A percentile compares a stretch with the other conserved stretches of the same genome.
phyloP scores from a whole-genome alignment of 1,140 invertebrate species.

The Pemphigus obesinymphae region DNA sequence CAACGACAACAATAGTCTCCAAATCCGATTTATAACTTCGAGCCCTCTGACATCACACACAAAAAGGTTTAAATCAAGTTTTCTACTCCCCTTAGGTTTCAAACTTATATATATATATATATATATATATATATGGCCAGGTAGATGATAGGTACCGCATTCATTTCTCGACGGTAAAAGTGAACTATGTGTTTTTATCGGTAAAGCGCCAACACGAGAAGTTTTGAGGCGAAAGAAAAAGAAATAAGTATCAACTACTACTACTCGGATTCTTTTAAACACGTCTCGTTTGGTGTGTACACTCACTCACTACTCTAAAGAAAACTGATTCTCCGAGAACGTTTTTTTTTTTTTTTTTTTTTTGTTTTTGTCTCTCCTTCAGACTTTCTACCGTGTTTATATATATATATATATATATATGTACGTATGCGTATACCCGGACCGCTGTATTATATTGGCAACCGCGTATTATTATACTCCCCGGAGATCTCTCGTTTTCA shows the following conservation, averaged over 20 bases:
- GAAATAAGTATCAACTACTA: no score
- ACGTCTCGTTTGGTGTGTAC: not conserved
- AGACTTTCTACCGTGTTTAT: not conserved
- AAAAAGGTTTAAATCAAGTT: constrained; percentile 34
- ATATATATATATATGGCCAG: not conserved
- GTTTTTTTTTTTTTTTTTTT: not conserved
- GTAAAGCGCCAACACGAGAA: not conserved
- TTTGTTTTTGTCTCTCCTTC: not conserved
- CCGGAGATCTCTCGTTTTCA: not conserved
- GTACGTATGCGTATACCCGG: not conserved
- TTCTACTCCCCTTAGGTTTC: constrained; percentile 2
- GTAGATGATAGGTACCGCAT: not conserved
- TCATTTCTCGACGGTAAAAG: not conserved
- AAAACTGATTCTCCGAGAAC: constrained; percentile 1
- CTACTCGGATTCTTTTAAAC: constrained; percentile 26
- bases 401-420: not conserved
- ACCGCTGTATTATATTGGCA: not conserved
- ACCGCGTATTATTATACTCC: not conserved
- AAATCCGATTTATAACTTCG: constrained; percentile 27
- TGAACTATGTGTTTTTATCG: constrained; percentile 1
- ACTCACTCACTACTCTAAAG: not conserved
- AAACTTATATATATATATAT: not conserved
- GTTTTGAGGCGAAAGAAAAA: not conserved
- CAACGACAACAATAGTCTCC: not conserved
- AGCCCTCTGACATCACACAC: not conserved